These are phyloP conservation scores for Trematocara macrostoma DNA, from an alignment of 2,113 vertebrate genomes.

Conservation along the genomic window DNA sequence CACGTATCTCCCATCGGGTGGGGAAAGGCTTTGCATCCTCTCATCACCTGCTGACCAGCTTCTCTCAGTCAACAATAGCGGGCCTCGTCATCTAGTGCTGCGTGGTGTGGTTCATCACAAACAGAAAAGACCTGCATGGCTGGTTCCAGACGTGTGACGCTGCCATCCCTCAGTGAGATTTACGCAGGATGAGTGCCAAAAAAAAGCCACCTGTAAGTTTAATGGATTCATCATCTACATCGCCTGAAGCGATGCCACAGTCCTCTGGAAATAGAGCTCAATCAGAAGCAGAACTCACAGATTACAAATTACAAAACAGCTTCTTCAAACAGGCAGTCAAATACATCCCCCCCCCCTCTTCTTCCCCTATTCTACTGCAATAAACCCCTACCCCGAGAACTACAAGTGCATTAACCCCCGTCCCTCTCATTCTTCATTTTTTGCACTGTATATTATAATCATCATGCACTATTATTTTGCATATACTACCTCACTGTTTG, in stretches of 20 bases:
- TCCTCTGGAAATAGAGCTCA: neutral
- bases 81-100: neutral
- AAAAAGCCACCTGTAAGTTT: neutral
- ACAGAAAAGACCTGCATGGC: neutral
- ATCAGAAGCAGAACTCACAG: neutral
- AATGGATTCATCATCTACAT: neutral
- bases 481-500: neutral
- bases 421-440: neutral
- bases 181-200: neutral
- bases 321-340: neutral
- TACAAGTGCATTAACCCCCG: neutral
- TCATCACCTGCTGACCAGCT: neutral
- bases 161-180: neutral
- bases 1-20: neutral
- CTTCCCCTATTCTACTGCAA: neutral
- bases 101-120: neutral
- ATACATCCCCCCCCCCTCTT: neutral
- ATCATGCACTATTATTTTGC: neutral
- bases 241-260: neutral
- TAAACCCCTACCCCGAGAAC: rapidly evolving
- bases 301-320: neutral
- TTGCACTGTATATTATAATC: neutral
- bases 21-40: neutral
- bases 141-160: neutral
- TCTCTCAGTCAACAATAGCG: neutral